These are phyloP conservation scores for Speoplatyrhinus poulsoni DNA, from an alignment of 2,113 vertebrate genomes.

Conservation along the genomic window DNA sequence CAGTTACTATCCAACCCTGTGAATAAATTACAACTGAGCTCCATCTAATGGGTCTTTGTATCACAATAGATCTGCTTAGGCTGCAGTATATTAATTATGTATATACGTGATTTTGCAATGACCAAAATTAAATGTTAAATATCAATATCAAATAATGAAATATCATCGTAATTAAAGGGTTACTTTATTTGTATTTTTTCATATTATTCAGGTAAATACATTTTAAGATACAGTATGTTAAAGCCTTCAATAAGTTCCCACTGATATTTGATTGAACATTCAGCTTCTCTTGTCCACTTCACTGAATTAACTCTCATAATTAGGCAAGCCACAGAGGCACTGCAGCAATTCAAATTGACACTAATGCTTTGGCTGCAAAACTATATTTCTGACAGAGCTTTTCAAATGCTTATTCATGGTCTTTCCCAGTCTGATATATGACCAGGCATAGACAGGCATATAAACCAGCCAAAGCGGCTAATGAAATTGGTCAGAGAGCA, in stretches of 20 bases:
- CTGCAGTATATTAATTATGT: too few relatives aligned
- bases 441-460: slow-evolving; percentile 36
- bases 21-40: too few relatives aligned
- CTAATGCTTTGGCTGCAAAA: slow-evolving; percentile 64
- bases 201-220: slow-evolving; percentile 43
- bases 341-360: slow-evolving; percentile 62
- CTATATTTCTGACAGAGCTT: slow-evolving; percentile 59
- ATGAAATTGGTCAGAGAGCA: slow-evolving; percentile 63
- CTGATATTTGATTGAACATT: slow-evolving; percentile 48
- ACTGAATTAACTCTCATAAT: slow-evolving; percentile 62
- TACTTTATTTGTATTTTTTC: slow-evolving; percentile 1
- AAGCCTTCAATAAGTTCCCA: slow-evolving; percentile 17
- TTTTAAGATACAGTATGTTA: neutral
- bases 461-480: slow-evolving; percentile 50
- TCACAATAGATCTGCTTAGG: too few relatives aligned
- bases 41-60: too few relatives aligned
- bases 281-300: slow-evolving; percentile 36
- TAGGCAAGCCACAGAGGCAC: slow-evolving; percentile 58
- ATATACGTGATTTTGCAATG: too few relatives aligned
- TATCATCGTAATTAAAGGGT: slow-evolving; percentile 19
- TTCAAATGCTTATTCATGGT: slow-evolving; percentile 64
- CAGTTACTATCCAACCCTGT: too few relatives aligned
- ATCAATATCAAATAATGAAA: neutral
- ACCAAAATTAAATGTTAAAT: neutral
- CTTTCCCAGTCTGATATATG: slow-evolving; percentile 57